Percentiles rank a stretch among this genome's conserved stretches.
phyloP scores from a whole-genome alignment of 2,888 invertebrate species.

The Dynastes tityus region DNA sequence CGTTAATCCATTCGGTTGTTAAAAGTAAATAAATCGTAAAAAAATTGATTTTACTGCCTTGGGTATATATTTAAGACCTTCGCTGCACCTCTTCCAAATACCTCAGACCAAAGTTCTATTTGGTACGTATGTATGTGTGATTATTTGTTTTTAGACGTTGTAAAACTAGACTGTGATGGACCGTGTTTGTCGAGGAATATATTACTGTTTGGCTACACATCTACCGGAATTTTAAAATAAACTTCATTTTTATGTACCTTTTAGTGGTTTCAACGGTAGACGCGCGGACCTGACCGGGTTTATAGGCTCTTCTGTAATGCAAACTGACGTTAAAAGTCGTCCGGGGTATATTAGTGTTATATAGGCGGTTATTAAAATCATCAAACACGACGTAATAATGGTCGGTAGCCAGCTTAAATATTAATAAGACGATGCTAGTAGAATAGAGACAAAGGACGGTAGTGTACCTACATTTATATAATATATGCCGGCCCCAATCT shows the following conservation, averaged over 20 bases:
- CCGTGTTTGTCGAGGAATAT: conserved; percentile 35
- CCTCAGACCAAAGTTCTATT: too few species aligned
- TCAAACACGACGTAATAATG: conserved; percentile 16
- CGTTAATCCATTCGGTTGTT: neutral
- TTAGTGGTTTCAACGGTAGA: conserved; percentile 26
- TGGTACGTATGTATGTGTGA: conserved; percentile 8
- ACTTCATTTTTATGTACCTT: conserved; percentile 43
- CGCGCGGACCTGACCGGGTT: conserved; percentile 1
- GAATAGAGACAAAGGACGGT: neutral
- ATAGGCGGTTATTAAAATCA: conserved; percentile 27
- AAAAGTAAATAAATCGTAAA: conserved; percentile 18
- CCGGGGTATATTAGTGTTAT: conserved; percentile 7
- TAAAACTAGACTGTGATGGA: conserved; percentile 24
- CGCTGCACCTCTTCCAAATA: too few species aligned
- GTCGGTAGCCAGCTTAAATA: conserved; percentile 17
- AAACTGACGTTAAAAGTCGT: neutral
- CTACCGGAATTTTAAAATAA: conserved; percentile 48
- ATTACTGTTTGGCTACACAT: conserved; percentile 46
- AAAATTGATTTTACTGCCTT: conserved; percentile 9
- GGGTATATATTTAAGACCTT: too few species aligned
- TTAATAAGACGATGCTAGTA: conserved; percentile 22
- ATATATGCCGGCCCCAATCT: neutral
- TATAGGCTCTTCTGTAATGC: conserved; percentile 7
- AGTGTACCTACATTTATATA: neutral
- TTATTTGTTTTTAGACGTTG: conserved; percentile 29